Evolutionary conservation across 1,140 invertebrate genomes (phyloP), one percentile per base, ranked within the genome.

Genomic region (Pantala flavescens): DNA sequence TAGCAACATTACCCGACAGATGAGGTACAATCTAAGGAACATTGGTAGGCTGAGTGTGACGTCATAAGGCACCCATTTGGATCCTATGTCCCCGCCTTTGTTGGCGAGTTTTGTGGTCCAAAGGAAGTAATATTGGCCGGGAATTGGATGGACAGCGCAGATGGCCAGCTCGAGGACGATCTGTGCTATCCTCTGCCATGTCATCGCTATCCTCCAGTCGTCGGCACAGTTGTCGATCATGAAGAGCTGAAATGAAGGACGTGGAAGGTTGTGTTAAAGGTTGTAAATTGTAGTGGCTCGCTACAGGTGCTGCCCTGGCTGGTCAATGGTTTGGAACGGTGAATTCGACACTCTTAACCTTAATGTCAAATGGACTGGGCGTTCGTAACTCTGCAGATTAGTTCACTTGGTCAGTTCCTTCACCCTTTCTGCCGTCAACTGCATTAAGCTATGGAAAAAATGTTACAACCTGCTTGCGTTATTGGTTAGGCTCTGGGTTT

Each of bases 151-250:
- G 79, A 99, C 90, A 79, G 95, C 95, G 85, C 98, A 99, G 81
- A 99, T 94, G 76, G 91, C 82, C 77, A 99, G 86, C 85, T 99
- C 98, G 78, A 98, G 87, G 43, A 89, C 86, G 81, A 99, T 96
- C 85, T 98, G 95, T 78, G 90, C 88, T 84, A 96, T 94, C 82
- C 96, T 86, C 85, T 96, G 93, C 91, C 93, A 97, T 75, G 97
- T 99, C 91, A 99, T 97, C 77, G 98, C 97, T 85, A 99, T 99
- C 81, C 97, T 88, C 98, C 98, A 99, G 86, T 99, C 98, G 84
- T 99, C 98, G 73, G 98, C 96, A 86, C 97, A 98, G 88, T 99
- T 99, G 89, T 98, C 96, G 86, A 98, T 98, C 94, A 98, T 97
- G 87, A 98, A 98, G 85, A 98, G 89, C 96, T 98, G 87, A 63